Evolutionary conservation across 2,888 invertebrate species (phyloP), one percentile per base, ranked within the genome.

Genomic region (Synergus gifuensis): DNA sequence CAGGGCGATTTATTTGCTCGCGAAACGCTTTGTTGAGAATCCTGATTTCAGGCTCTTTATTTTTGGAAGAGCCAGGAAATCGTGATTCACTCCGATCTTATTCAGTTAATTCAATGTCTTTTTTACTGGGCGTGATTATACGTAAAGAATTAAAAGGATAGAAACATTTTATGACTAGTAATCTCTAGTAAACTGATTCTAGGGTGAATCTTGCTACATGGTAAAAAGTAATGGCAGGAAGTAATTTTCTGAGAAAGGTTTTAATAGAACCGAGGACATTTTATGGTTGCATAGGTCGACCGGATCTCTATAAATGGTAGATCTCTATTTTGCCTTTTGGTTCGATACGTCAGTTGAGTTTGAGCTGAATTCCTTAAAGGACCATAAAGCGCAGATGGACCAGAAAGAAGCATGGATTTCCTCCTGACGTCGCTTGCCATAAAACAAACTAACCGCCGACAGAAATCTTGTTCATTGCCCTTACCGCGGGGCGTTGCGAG

Each of bases 361-460:
- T 83, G 67, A 87, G 87, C 82, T 81, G 86, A 89, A 89, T 91
- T 89, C 87, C 87, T 89, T 87, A 88, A 89, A 88, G 88, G 88
- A 80, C 84, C 89, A 87, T 91, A 90, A 91, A 91, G 87, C 85
- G 86, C 90, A 89, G 90, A 90, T 90, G 90, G 88, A 89, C 82
- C 88, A 88, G 89, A 89, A 88, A 90, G 88, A 86, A 86, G 87
- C 85, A 84, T 84, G 83, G 81, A 86, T 84, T 87, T 88, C 84
- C 88, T 87, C 82, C 85, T 86, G 86, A 86, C 86, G 83, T 86
- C 84, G 83, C 76, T 81, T 76, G 86, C 87, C 89, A 88, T 92
- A 92, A 92, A 92, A 91, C 90, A 90, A 90, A 89, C 87, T 86
- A 87, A 88, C 87, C 89, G 89, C 86, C 89, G 90, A 91, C 89